Evolutionary conservation across 23 tunicate species (phyloP).

Genomic region (Phallusia fumigata): DNA sequence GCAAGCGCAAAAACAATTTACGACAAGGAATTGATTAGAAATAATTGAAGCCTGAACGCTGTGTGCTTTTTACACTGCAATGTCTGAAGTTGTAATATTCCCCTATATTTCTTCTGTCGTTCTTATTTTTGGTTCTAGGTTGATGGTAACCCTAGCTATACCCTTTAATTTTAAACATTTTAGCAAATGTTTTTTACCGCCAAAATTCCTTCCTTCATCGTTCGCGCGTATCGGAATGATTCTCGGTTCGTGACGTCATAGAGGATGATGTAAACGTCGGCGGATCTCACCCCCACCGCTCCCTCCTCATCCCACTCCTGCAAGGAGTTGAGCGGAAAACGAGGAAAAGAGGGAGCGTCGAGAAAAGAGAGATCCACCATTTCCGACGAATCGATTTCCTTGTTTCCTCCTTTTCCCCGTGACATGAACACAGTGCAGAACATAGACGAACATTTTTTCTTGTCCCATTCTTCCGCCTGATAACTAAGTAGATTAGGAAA

Average conservation of each 20-base stretch:
- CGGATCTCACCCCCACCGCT: conserved; percentile 60
- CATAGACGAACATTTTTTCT: background rate
- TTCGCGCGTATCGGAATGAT: conserved; percentile 40
- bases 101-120: no score
- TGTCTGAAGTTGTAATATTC: no score
- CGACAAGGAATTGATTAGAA: no score
- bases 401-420: background rate
- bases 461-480: background rate
- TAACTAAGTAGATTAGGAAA: background rate
- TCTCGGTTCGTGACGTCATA: conserved; percentile 57
- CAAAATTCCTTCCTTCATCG: conserved; percentile 36
- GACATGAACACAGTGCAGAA: background rate
- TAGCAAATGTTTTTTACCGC: conserved; percentile 11
- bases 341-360: conserved; percentile 46
- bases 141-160: no score
- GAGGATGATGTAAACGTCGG: conserved; percentile 50
- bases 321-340: conserved; percentile 50
- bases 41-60: no score
- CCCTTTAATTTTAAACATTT: no score
- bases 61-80: no score
- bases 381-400: conserved; percentile 12
- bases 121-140: no score
- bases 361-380: conserved; percentile 37
- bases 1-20: no score
- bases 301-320: conserved; percentile 56